A percentile compares a stretch with the other conserved stretches of the same genome.
These are phyloP conservation scores for Heliconius hermathena DNA, from an alignment of 1,140 invertebrate species.

Conservation along the genomic window DNA sequence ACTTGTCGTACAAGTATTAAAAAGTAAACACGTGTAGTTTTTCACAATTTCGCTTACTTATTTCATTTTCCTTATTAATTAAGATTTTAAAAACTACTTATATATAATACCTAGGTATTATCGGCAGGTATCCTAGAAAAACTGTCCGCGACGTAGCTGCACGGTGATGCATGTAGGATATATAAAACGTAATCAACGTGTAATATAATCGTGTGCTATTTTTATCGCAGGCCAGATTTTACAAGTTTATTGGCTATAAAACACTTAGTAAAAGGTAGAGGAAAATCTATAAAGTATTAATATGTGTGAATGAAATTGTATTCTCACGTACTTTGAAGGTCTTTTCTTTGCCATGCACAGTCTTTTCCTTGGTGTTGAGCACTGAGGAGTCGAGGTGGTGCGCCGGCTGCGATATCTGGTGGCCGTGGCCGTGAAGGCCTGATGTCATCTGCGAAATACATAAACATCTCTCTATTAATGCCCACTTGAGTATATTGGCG, in stretches of 20 bases:
- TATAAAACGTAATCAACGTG: slow-evolving; percentile 20
- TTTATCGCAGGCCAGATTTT: slow-evolving; percentile 27
- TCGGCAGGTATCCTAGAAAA: not conserved
- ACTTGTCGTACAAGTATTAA: not conserved
- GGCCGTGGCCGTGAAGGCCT: slow-evolving; percentile 73
- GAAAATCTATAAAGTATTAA: slow-evolving; percentile 23
- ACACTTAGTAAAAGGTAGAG: not conserved
- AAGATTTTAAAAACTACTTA: not conserved
- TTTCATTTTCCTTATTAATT: not conserved
- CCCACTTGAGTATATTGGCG: too few species aligned
- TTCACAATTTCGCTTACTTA: not conserved
- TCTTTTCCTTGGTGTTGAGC: slow-evolving; percentile 73
- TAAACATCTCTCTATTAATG: not conserved
- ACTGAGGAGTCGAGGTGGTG: slow-evolving; percentile 74
- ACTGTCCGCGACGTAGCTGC: slow-evolving; percentile 10
- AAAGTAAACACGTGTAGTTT: not conserved
- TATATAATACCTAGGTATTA: not conserved
- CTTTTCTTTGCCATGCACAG: slow-evolving; percentile 80
- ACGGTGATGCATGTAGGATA: slow-evolving; percentile 13
- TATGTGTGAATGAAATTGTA: not conserved
- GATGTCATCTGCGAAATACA: slow-evolving; percentile 68
- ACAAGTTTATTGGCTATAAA: slow-evolving; percentile 31
- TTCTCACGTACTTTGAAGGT: slow-evolving; percentile 68
- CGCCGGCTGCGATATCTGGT: slow-evolving; percentile 72
- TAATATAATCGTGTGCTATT: slow-evolving; percentile 17